phyloP scores from a whole-genome alignment of 2,113 vertebrate species.

The Hemiprocne comata region DNA sequence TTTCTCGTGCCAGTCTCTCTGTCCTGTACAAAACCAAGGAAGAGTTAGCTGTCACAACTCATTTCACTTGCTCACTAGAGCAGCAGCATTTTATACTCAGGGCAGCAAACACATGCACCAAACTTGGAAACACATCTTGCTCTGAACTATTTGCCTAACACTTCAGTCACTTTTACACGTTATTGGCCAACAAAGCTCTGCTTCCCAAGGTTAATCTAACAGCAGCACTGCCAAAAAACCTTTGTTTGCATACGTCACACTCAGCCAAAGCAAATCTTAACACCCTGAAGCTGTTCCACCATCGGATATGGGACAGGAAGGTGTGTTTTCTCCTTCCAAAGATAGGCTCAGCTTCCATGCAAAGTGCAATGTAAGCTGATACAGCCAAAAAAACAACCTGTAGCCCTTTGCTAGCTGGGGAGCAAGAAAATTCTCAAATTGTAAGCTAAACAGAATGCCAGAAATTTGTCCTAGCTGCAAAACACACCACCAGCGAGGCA shows the following conservation, averaged over 20 bases:
- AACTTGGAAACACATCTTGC: background rate
- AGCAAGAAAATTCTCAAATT: background rate
- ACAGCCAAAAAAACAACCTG: background rate
- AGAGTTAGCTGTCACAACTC: background rate
- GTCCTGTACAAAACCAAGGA: slow-evolving; percentile 80
- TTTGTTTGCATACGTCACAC: background rate
- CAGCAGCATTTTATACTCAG: background rate
- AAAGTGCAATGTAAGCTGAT: background rate
- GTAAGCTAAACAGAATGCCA: background rate
- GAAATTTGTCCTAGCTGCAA: slow-evolving; percentile 2
- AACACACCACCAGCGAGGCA: background rate
- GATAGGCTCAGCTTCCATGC: background rate
- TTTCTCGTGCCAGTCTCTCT: slow-evolving; percentile 93
- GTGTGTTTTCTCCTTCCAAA: background rate
- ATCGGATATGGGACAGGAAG: background rate
- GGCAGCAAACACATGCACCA: background rate
- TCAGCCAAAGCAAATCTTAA: slow-evolving; percentile 41
- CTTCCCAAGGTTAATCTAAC: slow-evolving; percentile 59
- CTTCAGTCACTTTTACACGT: background rate
- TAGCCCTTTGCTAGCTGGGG: background rate
- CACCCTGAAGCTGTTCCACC: background rate
- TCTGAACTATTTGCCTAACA: background rate
- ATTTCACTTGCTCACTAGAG: background rate
- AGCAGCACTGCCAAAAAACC: background rate
- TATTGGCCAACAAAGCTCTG: slow-evolving; percentile 2